A percentile compares a stretch with the other conserved stretches of the same genome.
Conservation (phyloP, 2,113 vertebrate species). For the Arvicanthis niloticus region DNA sequence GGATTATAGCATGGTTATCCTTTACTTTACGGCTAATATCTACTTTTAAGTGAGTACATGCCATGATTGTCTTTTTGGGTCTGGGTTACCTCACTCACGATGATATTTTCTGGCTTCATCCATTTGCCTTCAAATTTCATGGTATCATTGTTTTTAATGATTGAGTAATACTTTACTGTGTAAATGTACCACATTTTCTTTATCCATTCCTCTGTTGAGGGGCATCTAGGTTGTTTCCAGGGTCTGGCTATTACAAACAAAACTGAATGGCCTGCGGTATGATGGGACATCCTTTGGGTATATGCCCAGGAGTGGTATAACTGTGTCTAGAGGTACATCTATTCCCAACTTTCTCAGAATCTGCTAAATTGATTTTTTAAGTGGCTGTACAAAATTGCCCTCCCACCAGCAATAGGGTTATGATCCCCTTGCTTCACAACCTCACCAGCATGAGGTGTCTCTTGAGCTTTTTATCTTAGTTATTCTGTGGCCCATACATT, state of each 20-base stretch:
- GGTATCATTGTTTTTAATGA: neutral
- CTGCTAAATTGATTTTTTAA: neutral
- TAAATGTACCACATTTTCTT: neutral
- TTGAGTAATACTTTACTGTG: neutral
- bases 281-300: neutral
- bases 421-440: neutral
- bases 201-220: neutral
- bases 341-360: neutral
- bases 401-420: neutral
- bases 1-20: neutral
- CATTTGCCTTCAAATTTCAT: neutral
- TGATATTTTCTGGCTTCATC: neutral
- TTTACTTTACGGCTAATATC: neutral
- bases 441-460: neutral
- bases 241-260: neutral
- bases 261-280: neutral
- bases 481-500: neutral
- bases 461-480: neutral
- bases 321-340: neutral
- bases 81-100: neutral
- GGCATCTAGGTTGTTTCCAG: neutral
- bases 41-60: neutral
- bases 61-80: neutral
- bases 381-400: neutral
- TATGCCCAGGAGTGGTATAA: neutral